Conservation (phyloP, 1,140 invertebrate species). For the Hyphantria cunea region DNA sequence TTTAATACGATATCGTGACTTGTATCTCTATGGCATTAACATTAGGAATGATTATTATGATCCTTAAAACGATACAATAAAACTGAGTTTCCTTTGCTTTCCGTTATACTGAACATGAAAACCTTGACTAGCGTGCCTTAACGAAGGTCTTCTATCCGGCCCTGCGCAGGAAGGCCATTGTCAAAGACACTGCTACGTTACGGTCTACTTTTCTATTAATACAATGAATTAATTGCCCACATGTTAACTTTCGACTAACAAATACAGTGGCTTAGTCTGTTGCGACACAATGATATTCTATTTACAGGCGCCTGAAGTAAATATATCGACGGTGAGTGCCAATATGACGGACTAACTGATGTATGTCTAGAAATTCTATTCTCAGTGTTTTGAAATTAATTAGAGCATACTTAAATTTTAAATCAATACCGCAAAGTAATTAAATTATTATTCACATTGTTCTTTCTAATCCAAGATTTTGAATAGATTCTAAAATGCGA, state of each 20-base stretch:
- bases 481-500: too few relatives aligned
- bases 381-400: too few relatives aligned
- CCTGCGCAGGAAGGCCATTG: constrained; percentile 38
- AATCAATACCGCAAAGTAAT: too few relatives aligned
- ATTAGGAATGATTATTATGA: background rate
- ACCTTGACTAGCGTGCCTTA: constrained; percentile 35
- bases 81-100: constrained; percentile 2
- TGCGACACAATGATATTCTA: background rate
- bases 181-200: constrained; percentile 30
- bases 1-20: constrained; percentile 16
- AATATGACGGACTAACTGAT: too few relatives aligned
- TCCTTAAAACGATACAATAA: constrained; percentile 20
- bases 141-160: constrained; percentile 35
- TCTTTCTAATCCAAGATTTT: too few relatives aligned
- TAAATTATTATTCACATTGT: too few relatives aligned
- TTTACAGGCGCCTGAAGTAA: too few relatives aligned
- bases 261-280: background rate
- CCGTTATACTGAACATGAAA: background rate
- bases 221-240: background rate
- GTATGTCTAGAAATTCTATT: too few relatives aligned
- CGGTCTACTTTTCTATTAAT: constrained; percentile 5
- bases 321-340: too few relatives aligned
- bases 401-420: too few relatives aligned
- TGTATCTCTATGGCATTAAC: constrained; percentile 7
- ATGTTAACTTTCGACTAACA: too few relatives aligned